Base-by-base conservation (phyloP, 2,113 vertebrate genomes). In the Melanerpes formicivorus region DNA sequence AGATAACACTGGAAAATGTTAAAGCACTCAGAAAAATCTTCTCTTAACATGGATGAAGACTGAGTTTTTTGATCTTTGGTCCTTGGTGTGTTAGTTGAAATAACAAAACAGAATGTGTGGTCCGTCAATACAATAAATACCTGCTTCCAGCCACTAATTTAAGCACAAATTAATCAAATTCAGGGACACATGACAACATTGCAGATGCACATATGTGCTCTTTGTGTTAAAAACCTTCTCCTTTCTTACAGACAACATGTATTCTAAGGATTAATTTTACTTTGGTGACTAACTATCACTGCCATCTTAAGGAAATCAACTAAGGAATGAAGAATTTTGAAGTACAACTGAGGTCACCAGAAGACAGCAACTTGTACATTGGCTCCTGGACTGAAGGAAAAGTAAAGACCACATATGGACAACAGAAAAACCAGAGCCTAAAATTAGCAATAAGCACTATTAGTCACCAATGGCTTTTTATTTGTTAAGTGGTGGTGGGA, bases 131-230 rank as follows among this genome's bases (percentile, higher is more conserved):
- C 12, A 54, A 63, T 1, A 7, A 37, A 23, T 26, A 12, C 14
- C 9, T n/a, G 21, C 14, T 75, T 19, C 42, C 10, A 11, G 59
- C 18, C 55, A 69, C 46, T 59, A 54, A 48, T 26, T 44, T 17
- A 40, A 72, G 10, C n/a, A 42, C 30, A 66, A 9, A 79, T 9
- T 14, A 63, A n/a, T 44, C n/a, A 81, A 62, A 59, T 46, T n/a
- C 63, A 42, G 0, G 0, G 71, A 55, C 8, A 18, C 7, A 62
- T 50, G 18, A 29, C 69, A n/a, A 70, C 18, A 42, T 6, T 1
- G 1, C 6, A 75, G 32, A 30, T 69, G 6, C 0, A 8, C 5
- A 11, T 19, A 74, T 2, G 9, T 18, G 8, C 8, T 18, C 19
- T 81, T 73, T 22, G 3, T 52, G 30, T 34, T 67, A 50, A 86